Percentiles rank a stretch among this genome's conserved stretches.
Evolutionary conservation across 1,140 invertebrate species (phyloP).

Genomic region (Eufriesea mexicana): DNA sequence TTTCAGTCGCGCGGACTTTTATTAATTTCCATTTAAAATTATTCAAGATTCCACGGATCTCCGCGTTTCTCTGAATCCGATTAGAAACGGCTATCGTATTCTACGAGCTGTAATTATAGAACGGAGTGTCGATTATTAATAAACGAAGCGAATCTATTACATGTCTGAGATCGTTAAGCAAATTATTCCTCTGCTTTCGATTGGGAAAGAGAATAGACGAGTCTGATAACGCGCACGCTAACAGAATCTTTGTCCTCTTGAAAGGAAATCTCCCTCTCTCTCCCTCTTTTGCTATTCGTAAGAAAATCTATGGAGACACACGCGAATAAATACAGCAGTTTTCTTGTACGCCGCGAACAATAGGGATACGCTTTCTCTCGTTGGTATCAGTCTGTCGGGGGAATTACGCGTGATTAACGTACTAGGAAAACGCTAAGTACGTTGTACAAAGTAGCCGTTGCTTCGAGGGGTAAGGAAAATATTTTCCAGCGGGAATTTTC

Average conservation of each 20-base stretch:
- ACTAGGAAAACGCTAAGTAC: background rate
- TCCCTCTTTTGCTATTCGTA: background rate
- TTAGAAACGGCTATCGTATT: too few relatives aligned
- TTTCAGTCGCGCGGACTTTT: background rate
- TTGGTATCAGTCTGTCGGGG: slow-evolving; percentile 33
- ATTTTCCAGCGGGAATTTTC: background rate
- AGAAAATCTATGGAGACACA: slow-evolving; percentile 38
- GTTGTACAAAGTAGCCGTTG: slow-evolving; percentile 15
- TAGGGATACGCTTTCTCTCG: slow-evolving; percentile 48
- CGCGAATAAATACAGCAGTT: slow-evolving; percentile 33
- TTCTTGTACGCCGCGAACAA: slow-evolving; percentile 39
- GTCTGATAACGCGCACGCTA: background rate
- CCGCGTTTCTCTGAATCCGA: too few relatives aligned
- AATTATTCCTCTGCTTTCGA: background rate
- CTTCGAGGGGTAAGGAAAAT: background rate
- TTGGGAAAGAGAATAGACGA: too few relatives aligned
- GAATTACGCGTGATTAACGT: slow-evolving; percentile 48
- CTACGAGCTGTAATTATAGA: too few relatives aligned
- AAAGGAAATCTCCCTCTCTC: slow-evolving; percentile 16
- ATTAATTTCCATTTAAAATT: background rate
- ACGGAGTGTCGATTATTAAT: too few relatives aligned
- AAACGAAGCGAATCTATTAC: too few relatives aligned
- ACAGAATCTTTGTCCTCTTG: background rate
- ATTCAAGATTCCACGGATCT: background rate
- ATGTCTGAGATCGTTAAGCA: background rate